Evolutionary conservation across 2,888 invertebrate species (phyloP), one percentile per base, ranked within the genome.

Genomic region (Ophraella communa): DNA sequence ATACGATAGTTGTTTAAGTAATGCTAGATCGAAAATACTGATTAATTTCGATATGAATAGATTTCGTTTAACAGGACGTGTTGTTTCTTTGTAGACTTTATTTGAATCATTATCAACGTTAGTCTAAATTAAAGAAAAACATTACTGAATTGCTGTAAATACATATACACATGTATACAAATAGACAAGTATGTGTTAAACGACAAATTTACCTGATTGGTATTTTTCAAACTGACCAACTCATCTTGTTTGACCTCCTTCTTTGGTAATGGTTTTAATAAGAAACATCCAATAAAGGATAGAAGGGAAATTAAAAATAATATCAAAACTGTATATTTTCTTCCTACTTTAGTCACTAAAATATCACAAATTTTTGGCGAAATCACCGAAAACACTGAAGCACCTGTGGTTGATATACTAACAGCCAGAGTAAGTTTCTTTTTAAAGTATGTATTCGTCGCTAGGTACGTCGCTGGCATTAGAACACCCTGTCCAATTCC

Each of bases 381-480:
- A 33, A 84, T 69, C 33, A 85, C 83, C 0, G 84, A 83, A 0
- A 83, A 82, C 21, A 85, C 67, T 27, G 84, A 83, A 1, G 83
- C 83, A 33, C 84, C 77, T 4, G 85, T 84, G 49, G 84, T 81
- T 8, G 83, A 80, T 18, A 84, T 74, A 39, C 84, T 84, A 70
- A 84, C 80, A 1, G 85, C 85, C 58, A 84, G 68, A 24, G 83
- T 83, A 51, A 85, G 79, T 71, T 80, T 81, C 71, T 82, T 80
- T 53, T 81, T 81, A 72, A 85, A 85, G 66, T 85, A 85, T 1
- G 84, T 80, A 67, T 84, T 85, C 27, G 83, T 75, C 0, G 85
- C 84, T 51, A 85, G 73, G 66, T 80, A 82, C 35, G 82, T 83
- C 3, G 84, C 81, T 20, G 84, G 83, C 73, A 81, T 80, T 44